Evolutionary conservation across 2,113 vertebrate species (phyloP), one percentile per base, ranked within the genome.

Genomic region (Pavo muticus): DNA sequence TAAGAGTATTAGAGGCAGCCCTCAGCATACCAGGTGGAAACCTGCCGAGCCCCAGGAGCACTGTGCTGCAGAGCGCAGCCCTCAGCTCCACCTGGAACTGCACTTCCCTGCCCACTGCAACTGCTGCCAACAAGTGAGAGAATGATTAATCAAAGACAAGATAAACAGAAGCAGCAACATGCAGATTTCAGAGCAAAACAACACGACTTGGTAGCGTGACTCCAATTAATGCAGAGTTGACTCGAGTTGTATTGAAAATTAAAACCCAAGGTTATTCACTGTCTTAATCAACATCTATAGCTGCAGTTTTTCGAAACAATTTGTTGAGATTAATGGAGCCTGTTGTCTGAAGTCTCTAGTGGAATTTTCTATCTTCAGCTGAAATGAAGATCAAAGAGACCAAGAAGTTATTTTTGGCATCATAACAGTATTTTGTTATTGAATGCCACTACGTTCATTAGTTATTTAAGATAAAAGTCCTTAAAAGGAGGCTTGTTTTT

Each of bases 351-450:
- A 69, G 87, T 77, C 93, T 91, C 90, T 60, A 75, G 92, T 64
- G 88, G 32, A 91, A 90, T 78, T 87, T 68, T 86, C 18, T 59
- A 84, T 91, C 69, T 96, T 92, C 82, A 95, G 86, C 48, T 4
- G 1, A 94, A 90, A 88, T 44, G 35, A 89, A 96, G 88, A 96
- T 91, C 91, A 97, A 96, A 96, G 91, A 94, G 52, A 76, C 56
- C 0, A 1, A 70, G 14, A 87, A 88, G 71, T 63, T 94, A 79
- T 90, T 94, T 94, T 63, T 94, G 73, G 87, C 92, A 94, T 54
- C 39, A 4, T 63, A 79, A 91, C 42, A 82, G 40, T 67, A 75
- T 68, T 90, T 87, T 64, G 76, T 76, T 92, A 91, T 94, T 96
- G 87, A 94, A 91, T 64, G 47, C 25, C 44, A 85, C 65, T 89